Evolutionary conservation across 2,113 vertebrate species (phyloP), one percentile per base, ranked within the genome.

Genomic region (Agelaius tricolor): DNA sequence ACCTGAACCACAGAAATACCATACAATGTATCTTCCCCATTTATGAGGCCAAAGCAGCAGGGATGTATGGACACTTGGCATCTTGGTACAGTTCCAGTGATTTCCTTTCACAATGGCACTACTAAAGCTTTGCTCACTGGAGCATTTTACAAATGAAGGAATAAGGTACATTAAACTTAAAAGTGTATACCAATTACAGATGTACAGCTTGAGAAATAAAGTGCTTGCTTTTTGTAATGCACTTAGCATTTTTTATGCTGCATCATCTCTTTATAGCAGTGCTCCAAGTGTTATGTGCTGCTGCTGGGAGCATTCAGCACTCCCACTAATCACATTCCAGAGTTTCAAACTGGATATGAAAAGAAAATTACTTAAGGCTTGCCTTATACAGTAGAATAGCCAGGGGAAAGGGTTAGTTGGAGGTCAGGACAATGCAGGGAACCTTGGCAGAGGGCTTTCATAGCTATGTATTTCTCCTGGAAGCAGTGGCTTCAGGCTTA

Each of bases 21-120:
- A 31, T 3, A 39, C 26, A 71, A 61, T 0, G 0, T 2, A 46
- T 41, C 52, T 15, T 23, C 7, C 30, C 57, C 9, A 0, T 44
- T 84, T 28, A 84, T 54, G 49, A 51, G 33, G 20, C 20, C 22
- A 74, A 58, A 79, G 46, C 24, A 51, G 9, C 8, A 68, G 61
- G 20, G 43, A 54, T 20, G 7, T 41, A 58, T 2, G 2, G 55
- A 31, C 41, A 24, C 19, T 47, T 35, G 62, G 72, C 75, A 76
- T 22, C 62, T 83, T 59, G 24, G 14, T 26, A 51, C 4, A 7
- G 20, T 75, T n/a, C 67, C 33, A 15, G 17, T 7, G 23, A 71
- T 52, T 68, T 73, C 65, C 28, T 66, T 65, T 80, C 51, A 66
- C 76, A 54, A 8, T 23, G 28, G 41, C 26, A 61, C 28, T 35